Evolutionary conservation across 2,888 invertebrate species (phyloP).

Genomic region (Psococerastis gibbosa): DNA sequence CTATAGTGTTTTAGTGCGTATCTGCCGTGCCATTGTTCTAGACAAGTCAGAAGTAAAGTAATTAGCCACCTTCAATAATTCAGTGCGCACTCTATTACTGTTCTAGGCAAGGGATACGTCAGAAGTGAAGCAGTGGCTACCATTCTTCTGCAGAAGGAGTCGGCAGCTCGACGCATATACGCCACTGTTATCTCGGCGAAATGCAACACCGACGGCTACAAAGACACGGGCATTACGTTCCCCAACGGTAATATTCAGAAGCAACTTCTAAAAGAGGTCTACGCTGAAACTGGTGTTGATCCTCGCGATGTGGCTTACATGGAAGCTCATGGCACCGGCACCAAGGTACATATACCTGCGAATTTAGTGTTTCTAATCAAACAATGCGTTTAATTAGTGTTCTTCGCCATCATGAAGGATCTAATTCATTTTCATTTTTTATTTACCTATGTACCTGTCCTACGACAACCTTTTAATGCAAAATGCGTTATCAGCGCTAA

Average conservation of each 20-base stretch:
- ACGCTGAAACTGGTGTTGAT: conserved; percentile 60
- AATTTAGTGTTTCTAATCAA: background rate
- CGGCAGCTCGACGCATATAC: conserved; percentile 59
- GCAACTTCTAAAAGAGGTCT: conserved; percentile 65
- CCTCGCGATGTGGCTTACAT: conserved; percentile 76
- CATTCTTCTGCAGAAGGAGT: conserved; percentile 61
- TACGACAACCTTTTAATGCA: background rate
- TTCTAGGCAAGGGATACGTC: conserved; percentile 78
- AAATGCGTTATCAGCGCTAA: background rate
- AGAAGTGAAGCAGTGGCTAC: conserved; percentile 75
- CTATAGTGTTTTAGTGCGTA: no score
- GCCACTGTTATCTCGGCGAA: conserved; percentile 74
- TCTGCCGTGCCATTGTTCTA: no score
- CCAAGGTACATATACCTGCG: conserved; percentile 39
- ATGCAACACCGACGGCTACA: conserved; percentile 83
- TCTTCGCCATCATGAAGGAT: background rate
- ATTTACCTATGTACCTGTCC: no score
- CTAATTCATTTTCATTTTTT: background rate
- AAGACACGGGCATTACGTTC: conserved; percentile 77
- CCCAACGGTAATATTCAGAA: conserved; percentile 68
- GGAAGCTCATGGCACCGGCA: conserved; percentile 97
- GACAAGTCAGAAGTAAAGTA: no score
- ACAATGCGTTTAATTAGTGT: background rate
- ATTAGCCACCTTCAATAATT: no score
- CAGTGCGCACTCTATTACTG: no score